Evolutionary conservation across 1,140 invertebrate genomes (phyloP).

Genomic region (Drosophila melanica): DNA sequence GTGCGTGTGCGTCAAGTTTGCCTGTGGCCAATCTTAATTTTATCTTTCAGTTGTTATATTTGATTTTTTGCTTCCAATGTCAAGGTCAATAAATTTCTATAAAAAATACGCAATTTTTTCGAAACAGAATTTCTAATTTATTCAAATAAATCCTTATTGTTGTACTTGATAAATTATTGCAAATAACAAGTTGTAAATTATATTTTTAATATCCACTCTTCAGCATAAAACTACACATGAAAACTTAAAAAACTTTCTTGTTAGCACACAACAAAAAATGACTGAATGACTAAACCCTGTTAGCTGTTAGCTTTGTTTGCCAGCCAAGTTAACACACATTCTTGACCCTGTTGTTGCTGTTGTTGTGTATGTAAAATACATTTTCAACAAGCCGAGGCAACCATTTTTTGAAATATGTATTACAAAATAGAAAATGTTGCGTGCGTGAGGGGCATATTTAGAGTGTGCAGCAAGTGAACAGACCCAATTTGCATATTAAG

Average conservation of each 20-base stretch:
- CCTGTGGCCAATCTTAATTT: conserved; percentile 35
- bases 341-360: neutral
- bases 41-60: conserved; percentile 44
- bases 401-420: conserved; percentile 5
- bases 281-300: conserved; percentile 13
- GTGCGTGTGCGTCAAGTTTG: neutral
- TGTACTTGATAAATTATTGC: conserved; percentile 2
- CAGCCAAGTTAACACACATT: conserved; percentile 2
- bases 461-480: conserved; percentile 30
- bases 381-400: conserved; percentile 2
- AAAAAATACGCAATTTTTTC: neutral
- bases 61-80: conserved; percentile 31
- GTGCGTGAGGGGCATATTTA: conserved; percentile 16
- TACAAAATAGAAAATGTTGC: conserved; percentile 29
- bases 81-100: conserved; percentile 16
- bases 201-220: conserved; percentile 34
- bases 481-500: conserved; percentile 48
- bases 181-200: conserved; percentile 12
- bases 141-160: conserved; percentile 1
- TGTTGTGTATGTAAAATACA: neutral
- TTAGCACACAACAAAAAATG: neutral
- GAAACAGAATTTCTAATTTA: neutral
- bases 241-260: neutral
- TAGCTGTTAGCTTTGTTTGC: conserved; percentile 2
- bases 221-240: conserved; percentile 23